Base-by-base conservation (phyloP, 2,113 vertebrate genomes). In the Macquaria australasica region DNA sequence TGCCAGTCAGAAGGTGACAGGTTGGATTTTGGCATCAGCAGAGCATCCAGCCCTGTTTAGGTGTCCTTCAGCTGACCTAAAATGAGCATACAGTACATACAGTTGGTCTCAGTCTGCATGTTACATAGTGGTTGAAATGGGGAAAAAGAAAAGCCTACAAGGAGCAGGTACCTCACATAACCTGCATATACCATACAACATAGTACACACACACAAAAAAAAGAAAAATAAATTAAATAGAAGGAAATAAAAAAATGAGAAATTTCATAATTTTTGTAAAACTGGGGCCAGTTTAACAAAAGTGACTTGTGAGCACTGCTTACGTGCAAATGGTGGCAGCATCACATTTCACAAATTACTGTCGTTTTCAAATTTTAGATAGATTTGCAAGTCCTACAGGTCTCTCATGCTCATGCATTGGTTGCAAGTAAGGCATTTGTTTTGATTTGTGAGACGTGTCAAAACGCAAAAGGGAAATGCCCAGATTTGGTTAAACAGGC, bases 51-150 rank as follows among this genome's bases (percentile, higher is more conserved):
- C 48, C 9, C 4, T 56, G 48, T 25, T 37, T 39, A 53, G 63
- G 15, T 23, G 64, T 81, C 77, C 67, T 76, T 85, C 62, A 76
- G 50, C 25, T 43, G 50, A 66, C 68, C 50, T 31, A n/a, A 28
- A 71, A 53, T 63, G 39, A 56, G 23, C 25, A 70, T 12, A 55
- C 37, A 63, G 21, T 1, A 23, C 16, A 41, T 41, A 37, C 12
- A 18, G 43, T 20, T 8, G 5, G n/a, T 67, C 37, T 59, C 71
- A 48, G 59, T 25, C 31, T 51, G 31, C n/a, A 64, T 5, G 10
- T 23, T 5, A 15, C 51, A 34, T 9, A 28, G n/a, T 67, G 10
- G 39, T 21, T 43, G 31, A 77, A 67, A 55, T 77, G 14, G 6
- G 4, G 12, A 41, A 45, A 55, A 66, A 39, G 10, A 23, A 31